Evolutionary conservation across 2,888 invertebrate genomes (phyloP).

Genomic region (Harpalus rubripes): DNA sequence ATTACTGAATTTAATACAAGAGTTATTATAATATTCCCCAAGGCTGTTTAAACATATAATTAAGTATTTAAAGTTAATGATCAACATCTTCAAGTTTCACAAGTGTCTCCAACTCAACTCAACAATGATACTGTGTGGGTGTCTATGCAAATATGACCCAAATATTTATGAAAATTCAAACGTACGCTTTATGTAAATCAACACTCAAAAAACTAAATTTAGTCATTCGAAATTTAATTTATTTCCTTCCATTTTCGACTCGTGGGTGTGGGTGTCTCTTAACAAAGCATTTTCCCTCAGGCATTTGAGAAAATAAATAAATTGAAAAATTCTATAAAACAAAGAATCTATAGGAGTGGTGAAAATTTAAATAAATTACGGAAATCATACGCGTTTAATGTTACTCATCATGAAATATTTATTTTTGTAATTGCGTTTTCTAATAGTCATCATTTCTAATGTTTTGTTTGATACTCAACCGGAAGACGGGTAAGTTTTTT

Average conservation of each 20-base stretch:
- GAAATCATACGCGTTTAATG: neutral
- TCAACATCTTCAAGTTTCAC: neutral
- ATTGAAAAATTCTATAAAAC: neutral
- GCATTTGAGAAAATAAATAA: neutral
- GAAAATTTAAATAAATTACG: neutral
- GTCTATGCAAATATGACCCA: slow-evolving; percentile 39
- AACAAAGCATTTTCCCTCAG: neutral
- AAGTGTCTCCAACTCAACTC: no score
- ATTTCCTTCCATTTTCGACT: no score
- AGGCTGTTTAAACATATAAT: neutral
- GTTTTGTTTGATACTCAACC: neutral
- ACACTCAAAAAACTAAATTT: no score
- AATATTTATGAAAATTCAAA: slow-evolving; percentile 35
- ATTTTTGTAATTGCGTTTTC: neutral
- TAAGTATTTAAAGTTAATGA: neutral
- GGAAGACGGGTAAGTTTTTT: neutral
- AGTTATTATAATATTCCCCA: neutral
- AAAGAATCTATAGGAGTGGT: neutral
- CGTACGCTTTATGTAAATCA: neutral
- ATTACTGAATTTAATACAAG: no score
- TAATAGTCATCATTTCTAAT: neutral
- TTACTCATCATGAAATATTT: neutral
- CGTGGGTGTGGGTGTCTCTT: no score
- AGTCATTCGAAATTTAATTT: no score
- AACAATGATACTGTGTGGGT: neutral